Percentiles rank a stretch among this genome's conserved stretches.
Conservation (phyloP, 2,888 invertebrate species). For the Cerastis leucographa region DNA sequence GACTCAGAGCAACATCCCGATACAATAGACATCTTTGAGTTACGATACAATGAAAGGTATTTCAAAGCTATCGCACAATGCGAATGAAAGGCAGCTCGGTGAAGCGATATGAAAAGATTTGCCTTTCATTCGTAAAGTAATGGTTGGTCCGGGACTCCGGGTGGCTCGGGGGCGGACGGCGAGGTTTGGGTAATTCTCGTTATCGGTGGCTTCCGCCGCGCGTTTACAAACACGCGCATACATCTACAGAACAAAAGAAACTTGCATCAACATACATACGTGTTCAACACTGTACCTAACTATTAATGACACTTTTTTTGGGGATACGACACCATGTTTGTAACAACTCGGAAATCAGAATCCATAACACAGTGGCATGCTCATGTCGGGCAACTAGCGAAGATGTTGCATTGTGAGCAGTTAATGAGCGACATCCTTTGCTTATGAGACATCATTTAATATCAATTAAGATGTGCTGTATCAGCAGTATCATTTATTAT, state of each 20-base stretch:
- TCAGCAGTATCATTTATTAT: not conserved
- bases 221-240: constrained; percentile 58
- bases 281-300: constrained; percentile 9
- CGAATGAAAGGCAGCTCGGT: constrained; percentile 23
- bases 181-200: constrained; percentile 27
- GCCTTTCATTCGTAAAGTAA: constrained; percentile 17
- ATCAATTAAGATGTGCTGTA: not conserved
- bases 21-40: constrained; percentile 43
- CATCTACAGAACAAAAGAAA: constrained; percentile 52
- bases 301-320: constrained; percentile 31
- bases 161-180: not conserved
- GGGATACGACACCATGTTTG: constrained; percentile 49
- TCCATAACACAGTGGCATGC: constrained; percentile 47
- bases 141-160: constrained; percentile 20
- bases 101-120: constrained; percentile 26
- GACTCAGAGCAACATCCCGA: constrained; percentile 26
- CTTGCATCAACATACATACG: constrained; percentile 28
- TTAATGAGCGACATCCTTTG: constrained; percentile 6
- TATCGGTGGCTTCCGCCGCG: constrained; percentile 60
- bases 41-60: constrained; percentile 44
- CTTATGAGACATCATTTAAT: constrained; percentile 9
- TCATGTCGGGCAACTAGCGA: not conserved
- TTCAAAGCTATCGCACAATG: constrained; percentile 44
- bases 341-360: constrained; percentile 48
- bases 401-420: constrained; percentile 25